These are phyloP conservation scores for Sula dactylatra DNA, from an alignment of 2,113 vertebrate species.

Conservation along the genomic window DNA sequence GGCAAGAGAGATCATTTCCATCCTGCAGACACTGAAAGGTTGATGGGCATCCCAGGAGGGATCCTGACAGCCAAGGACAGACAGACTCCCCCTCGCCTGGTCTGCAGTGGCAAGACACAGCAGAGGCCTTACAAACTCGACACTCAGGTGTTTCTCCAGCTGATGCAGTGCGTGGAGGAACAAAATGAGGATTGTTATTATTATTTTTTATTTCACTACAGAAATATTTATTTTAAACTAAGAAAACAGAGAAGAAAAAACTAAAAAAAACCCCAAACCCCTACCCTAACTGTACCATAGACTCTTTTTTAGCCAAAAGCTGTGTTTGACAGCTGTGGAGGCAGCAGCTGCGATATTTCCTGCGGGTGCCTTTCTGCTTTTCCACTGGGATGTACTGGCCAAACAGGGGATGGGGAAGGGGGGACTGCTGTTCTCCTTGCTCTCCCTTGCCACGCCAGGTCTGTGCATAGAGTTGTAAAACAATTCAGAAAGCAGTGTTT, in stretches of 20 bases:
- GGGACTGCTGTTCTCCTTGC: background rate
- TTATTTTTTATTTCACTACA: conserved; percentile 9
- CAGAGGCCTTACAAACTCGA: background rate
- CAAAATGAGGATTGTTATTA: background rate
- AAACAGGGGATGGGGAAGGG: accelerated
- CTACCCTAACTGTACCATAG: background rate
- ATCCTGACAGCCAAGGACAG: accelerated
- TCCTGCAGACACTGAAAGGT: accelerated
- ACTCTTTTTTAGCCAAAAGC: background rate
- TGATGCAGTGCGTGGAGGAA: background rate
- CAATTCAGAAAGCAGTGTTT: background rate
- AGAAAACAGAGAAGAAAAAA: accelerated
- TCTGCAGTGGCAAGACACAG: background rate
- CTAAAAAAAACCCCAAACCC: accelerated
- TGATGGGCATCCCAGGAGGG: background rate
- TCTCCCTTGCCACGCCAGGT: background rate
- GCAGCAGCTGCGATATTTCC: background rate
- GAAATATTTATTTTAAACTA: conserved; percentile 35
- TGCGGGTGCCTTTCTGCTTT: background rate
- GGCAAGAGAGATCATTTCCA: background rate
- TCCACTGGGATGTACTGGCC: background rate
- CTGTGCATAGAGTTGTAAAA: background rate
- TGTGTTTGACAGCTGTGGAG: background rate
- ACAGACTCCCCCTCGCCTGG: accelerated
- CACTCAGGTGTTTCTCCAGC: background rate